Percentiles rank a stretch among this genome's conserved stretches.
phyloP scores from a whole-genome alignment of 2,888 invertebrate species.

The Nycteola revayana region DNA sequence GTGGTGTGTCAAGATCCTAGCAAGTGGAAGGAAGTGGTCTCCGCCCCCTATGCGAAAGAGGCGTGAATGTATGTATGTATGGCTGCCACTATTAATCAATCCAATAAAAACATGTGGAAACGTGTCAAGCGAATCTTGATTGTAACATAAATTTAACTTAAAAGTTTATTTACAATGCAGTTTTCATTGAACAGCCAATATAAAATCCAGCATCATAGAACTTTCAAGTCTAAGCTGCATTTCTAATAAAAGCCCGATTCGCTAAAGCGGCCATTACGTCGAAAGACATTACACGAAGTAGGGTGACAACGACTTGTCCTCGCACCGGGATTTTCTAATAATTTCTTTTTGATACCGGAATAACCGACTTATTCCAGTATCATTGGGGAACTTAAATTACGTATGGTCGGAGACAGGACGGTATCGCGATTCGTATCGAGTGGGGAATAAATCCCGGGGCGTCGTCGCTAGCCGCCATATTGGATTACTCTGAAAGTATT shows the following conservation, averaged over 20 bases:
- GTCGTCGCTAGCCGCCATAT: constrained; percentile 59
- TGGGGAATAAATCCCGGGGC: constrained; percentile 64
- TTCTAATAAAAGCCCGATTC: constrained; percentile 19
- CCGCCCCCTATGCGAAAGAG: too few relatives aligned
- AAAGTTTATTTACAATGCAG: too few relatives aligned
- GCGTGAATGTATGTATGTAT: too few relatives aligned
- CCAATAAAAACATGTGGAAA: too few relatives aligned
- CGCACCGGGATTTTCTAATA: constrained; percentile 56
- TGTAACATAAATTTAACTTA: too few relatives aligned
- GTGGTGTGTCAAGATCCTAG: too few relatives aligned
- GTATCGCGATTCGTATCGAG: constrained; percentile 71
- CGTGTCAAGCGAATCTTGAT: too few relatives aligned
- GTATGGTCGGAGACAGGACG: constrained; percentile 56
- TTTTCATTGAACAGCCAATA: too few relatives aligned
- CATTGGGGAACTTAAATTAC: constrained; percentile 72
- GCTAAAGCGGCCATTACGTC: constrained; percentile 30
- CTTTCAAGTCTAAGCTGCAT: constrained; percentile 22
- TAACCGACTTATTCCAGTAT: too few relatives aligned
- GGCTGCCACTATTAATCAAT: too few relatives aligned
- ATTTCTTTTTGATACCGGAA: constrained; percentile 73
- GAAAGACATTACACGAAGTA: constrained; percentile 38
- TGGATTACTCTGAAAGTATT: constrained; percentile 71
- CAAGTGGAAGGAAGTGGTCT: too few relatives aligned
- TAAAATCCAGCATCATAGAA: too few relatives aligned
- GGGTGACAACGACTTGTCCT: constrained; percentile 37